A percentile compares a stretch with the other conserved stretches of the same genome.
These are phyloP conservation scores for Syngnathus acus DNA, from an alignment of 2,797 vertebrate genomes.

Conservation along the genomic window DNA sequence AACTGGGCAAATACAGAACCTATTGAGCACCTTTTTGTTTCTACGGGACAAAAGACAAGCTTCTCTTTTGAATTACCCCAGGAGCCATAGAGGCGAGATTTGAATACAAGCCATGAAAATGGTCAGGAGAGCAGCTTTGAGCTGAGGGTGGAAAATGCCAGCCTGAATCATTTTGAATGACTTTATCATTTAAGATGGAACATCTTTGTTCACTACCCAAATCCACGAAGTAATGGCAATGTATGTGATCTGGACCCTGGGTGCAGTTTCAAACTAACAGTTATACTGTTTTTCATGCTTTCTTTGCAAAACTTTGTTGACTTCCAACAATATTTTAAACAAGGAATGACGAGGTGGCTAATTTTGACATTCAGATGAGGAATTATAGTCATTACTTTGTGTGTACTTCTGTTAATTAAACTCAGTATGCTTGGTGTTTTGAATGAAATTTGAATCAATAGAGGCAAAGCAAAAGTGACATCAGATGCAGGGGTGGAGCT, in stretches of 20 bases:
- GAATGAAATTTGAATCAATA: neutral
- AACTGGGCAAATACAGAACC: slow-evolving; percentile 59
- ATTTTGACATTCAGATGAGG: neutral
- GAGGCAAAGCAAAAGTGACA: neutral
- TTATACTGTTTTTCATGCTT: neutral
- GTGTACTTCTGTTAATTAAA: neutral
- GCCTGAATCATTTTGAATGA: slow-evolving; percentile 31
- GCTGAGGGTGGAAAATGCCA: slow-evolving; percentile 27
- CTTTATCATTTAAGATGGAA: slow-evolving; percentile 24
- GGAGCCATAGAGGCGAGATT: slow-evolving; percentile 29
- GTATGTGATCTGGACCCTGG: neutral
- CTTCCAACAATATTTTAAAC: neutral
- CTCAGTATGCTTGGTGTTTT: neutral
- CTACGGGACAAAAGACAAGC: slow-evolving; percentile 56
- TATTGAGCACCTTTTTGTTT: slow-evolving; percentile 59
- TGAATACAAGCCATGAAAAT: slow-evolving; percentile 39
- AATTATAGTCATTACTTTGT: neutral
- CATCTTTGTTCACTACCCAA: slow-evolving; percentile 15
- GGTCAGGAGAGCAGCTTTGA: slow-evolving; percentile 35
- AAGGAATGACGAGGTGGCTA: neutral
- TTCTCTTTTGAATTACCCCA: slow-evolving; percentile 58
- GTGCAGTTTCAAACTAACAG: neutral
- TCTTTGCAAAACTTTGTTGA: neutral
- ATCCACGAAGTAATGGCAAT: neutral
- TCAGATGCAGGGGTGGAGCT: neutral